Percentiles rank a stretch among this genome's conserved stretches.
Conservation (phyloP, 1,140 invertebrate genomes). For the Brachionus koreanus region DNA sequence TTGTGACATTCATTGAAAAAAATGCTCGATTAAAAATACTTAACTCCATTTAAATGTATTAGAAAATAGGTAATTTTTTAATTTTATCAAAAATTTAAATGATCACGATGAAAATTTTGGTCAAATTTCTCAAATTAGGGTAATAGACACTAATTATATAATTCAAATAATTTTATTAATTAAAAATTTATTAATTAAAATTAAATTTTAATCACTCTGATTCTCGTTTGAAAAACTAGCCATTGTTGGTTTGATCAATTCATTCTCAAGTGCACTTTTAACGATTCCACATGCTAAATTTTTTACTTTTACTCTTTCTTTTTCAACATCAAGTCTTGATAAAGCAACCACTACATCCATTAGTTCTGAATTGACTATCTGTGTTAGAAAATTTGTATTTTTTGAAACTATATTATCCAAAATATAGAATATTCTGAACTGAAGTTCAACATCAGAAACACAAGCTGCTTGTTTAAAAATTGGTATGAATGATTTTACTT, state of each 20-base stretch:
- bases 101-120: too few species aligned
- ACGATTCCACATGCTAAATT: constrained; percentile 10
- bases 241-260: constrained; percentile 22
- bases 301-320: constrained; percentile 20
- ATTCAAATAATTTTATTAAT: too few species aligned
- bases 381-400: background rate
- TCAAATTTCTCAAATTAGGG: too few species aligned
- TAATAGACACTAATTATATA: too few species aligned
- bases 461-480: constrained; percentile 36
- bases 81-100: too few species aligned
- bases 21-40: too few species aligned
- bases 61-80: too few species aligned
- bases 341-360: constrained; percentile 44
- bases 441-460: constrained; percentile 21
- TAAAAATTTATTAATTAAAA: background rate
- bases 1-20: too few species aligned
- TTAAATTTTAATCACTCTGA: constrained; percentile 16
- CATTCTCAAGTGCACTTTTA: constrained; percentile 5
- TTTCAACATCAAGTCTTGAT: constrained; percentile 34
- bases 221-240: background rate
- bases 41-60: too few species aligned
- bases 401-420: background rate
- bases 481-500: constrained; percentile 10
- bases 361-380: constrained; percentile 30
- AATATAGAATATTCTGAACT: constrained; percentile 43